Conservation (phyloP, 2,888 invertebrate species). For the Andricus quercusramuli region DNA sequence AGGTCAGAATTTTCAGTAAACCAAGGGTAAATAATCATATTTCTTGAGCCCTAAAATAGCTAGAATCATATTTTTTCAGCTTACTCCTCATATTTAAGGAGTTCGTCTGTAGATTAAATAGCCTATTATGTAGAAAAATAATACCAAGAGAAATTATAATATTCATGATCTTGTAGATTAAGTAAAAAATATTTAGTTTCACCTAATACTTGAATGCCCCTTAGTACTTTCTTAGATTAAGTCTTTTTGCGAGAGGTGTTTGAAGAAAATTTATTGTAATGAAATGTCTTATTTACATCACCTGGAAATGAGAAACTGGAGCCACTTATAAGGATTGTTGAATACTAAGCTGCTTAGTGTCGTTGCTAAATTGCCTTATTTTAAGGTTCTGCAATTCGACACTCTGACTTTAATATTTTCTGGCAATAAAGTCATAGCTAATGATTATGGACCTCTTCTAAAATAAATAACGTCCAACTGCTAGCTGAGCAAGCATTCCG, state of each 20-base stretch:
- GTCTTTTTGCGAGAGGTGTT: slow-evolving; percentile 51
- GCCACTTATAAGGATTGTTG: slow-evolving; percentile 61
- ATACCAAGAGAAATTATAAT: too few relatives aligned
- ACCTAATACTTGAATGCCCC: background rate
- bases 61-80: too few relatives aligned
- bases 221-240: slow-evolving; percentile 57
- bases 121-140: too few relatives aligned
- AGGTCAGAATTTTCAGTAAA: too few relatives aligned
- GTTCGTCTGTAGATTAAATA: too few relatives aligned
- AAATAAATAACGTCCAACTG: background rate
- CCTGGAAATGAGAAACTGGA: slow-evolving; percentile 60
- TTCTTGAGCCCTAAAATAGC: too few relatives aligned
- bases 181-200: background rate
- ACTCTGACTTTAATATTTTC: slow-evolving; percentile 57
- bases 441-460: too few relatives aligned
- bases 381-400: slow-evolving; percentile 55
- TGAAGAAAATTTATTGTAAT: slow-evolving; percentile 65
- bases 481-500: background rate
- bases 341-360: slow-evolving; percentile 66
- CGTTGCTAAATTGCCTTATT: slow-evolving; percentile 57
- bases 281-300: slow-evolving; percentile 65
- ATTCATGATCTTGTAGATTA: too few relatives aligned
- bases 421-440: background rate
- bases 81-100: background rate
- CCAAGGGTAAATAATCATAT: too few relatives aligned